phyloP scores from a whole-genome alignment of 2,888 invertebrate genomes.

The Malthinus seriepunctatus region DNA sequence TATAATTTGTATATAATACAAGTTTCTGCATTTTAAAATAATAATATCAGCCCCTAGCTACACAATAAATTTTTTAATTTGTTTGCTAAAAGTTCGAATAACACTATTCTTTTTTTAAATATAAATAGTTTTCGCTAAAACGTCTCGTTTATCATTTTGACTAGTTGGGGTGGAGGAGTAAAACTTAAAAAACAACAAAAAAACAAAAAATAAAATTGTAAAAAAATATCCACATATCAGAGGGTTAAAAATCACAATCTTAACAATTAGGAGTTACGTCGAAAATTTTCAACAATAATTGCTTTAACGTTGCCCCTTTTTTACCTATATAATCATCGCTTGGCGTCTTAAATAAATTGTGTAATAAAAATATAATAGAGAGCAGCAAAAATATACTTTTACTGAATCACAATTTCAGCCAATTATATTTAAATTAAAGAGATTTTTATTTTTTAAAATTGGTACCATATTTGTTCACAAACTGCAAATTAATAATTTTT shows the following conservation, averaged over 20 bases:
- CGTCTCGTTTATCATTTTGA: background rate
- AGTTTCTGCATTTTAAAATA: slow-evolving; percentile 4
- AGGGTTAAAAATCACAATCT: slow-evolving; percentile 25
- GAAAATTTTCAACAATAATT: slow-evolving; percentile 23
- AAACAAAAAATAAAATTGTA: slow-evolving; percentile 13
- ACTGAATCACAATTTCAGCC: slow-evolving; percentile 28
- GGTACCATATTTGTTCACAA: no score
- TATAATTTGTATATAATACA: slow-evolving; percentile 6
- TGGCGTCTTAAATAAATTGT: slow-evolving; percentile 26
- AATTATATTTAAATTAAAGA: slow-evolving; percentile 18
- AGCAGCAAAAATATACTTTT: slow-evolving; percentile 27
- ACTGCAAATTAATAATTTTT: background rate
- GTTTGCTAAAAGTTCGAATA: background rate
- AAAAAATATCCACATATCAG: slow-evolving; percentile 24
- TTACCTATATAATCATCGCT: slow-evolving; percentile 19
- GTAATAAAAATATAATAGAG: slow-evolving; percentile 30
- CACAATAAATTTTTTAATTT: background rate
- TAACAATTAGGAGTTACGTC: slow-evolving; percentile 23
- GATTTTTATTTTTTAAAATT: background rate
- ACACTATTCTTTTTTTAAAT: background rate
- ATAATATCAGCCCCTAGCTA: slow-evolving; percentile 5
- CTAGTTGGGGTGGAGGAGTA: slow-evolving; percentile 1
- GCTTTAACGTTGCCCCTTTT: slow-evolving; percentile 20
- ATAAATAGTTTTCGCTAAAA: slow-evolving; percentile 4
- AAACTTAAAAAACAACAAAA: slow-evolving; percentile 8